phyloP scores from a whole-genome alignment of 2,797 vertebrate species.

The Thalassophryne amazonica region DNA sequence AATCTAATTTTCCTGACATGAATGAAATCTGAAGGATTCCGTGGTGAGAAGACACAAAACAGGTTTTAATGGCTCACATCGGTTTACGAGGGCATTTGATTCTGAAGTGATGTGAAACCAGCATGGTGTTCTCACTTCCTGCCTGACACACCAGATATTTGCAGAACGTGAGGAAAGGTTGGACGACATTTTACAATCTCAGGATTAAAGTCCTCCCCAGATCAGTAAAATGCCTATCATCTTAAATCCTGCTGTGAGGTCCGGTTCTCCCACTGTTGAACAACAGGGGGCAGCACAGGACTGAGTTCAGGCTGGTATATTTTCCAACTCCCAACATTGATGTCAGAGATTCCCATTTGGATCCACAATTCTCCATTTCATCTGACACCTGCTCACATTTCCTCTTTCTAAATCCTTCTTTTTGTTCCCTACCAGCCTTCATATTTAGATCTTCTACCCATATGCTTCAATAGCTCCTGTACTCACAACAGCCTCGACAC shows the following conservation, averaged over 20 bases:
- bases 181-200: slow-evolving; percentile 21
- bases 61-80: background rate
- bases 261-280: background rate
- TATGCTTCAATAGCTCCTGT: background rate
- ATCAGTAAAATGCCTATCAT: too few species aligned
- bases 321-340: too few species aligned
- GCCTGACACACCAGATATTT: slow-evolving; percentile 13
- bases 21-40: background rate
- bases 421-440: background rate
- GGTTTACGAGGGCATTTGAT: background rate
- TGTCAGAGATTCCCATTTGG: background rate
- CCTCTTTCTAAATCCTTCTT: background rate
- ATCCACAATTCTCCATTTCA: background rate
- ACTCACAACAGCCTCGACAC: slow-evolving; percentile 9
- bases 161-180: slow-evolving; percentile 5
- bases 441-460: background rate
- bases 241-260: background rate
- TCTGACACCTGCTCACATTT: background rate
- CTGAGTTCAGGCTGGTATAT: too few species aligned
- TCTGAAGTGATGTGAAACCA: slow-evolving; percentile 58
- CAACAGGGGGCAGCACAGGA: slow-evolving; percentile 69
- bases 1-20: background rate
- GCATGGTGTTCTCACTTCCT: slow-evolving; percentile 31
- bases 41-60: background rate
- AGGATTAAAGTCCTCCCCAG: background rate